Base-by-base conservation (phyloP, 2,113 vertebrate species). In the Sinocyclocheilus grahami region DNA sequence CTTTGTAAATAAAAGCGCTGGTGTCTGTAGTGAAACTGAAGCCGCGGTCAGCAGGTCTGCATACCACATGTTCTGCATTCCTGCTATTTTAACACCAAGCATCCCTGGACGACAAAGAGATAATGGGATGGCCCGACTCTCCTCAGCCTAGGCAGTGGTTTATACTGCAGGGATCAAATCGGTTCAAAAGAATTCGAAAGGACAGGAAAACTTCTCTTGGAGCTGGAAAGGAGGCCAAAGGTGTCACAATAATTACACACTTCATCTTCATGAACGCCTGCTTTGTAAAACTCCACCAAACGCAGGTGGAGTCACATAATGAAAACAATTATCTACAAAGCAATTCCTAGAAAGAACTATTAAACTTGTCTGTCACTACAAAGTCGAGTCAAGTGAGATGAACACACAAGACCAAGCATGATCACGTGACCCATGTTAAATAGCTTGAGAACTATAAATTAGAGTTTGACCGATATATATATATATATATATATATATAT, bases 51-150 rank as follows among this genome's bases (percentile, higher is more conserved):
- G 75, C 60, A 69, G 74, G 74, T 55, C 65, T 69, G 84, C 77
- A 71, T 42, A 12, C 18, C 76, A 80, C 76, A 30, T 69, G 74
- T 58, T 71, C 74, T 5, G 60, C 86, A 83, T 87, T 84, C 81
- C 81, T 30, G 46, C 81, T n/a, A 37, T 76, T 86, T 65, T 30
- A 39, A 76, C 72, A 77, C 86, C 12, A 8, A 2, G 58, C 62
- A 65, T 76, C 80, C 86, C 33, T 48, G 74, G 86, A 87, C 82
- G 16, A 78, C 86, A n/a, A 0, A 55, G 10, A 83, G 48, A 85
- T 77, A 76, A 85, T 30, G 27, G 16, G 77, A 58, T 14, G 7
- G 69, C n/a, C 22, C 20, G 27, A 13, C 63, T 84, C 55, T 82
- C 39, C 78, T 76, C 67, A 1, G 65, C n/a, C 24, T 39, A 13